Percentiles rank a stretch among this genome's conserved stretches.
Evolutionary conservation across 92 coral and sea anemone species (phyloP).

Genomic region (Plumapathes pennacea): DNA sequence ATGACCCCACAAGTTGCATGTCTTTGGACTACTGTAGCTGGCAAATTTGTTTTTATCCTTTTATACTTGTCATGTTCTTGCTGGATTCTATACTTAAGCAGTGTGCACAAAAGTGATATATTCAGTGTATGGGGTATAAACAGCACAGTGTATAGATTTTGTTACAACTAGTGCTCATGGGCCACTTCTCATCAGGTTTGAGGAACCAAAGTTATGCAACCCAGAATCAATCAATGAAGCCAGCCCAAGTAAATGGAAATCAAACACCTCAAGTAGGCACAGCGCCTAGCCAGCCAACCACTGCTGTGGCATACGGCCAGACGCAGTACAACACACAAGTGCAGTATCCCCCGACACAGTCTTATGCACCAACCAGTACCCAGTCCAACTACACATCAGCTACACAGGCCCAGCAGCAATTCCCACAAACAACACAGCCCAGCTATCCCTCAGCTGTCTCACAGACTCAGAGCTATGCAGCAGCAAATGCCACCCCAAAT

Average conservation of each 20-base stretch:
- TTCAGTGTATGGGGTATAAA: too few relatives aligned
- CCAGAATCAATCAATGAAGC: neutral
- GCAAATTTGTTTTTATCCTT: too few relatives aligned
- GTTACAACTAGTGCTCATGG: neutral
- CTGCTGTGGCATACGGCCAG: constrained; percentile 40
- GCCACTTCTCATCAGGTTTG: neutral
- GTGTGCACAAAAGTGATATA: too few relatives aligned
- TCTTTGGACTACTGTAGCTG: too few relatives aligned
- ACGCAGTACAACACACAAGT: constrained; percentile 41
- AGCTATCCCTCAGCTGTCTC: constrained; percentile 31
- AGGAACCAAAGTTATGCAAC: constrained; percentile 39
- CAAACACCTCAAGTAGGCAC: too few relatives aligned
- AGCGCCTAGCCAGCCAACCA: constrained; percentile 7
- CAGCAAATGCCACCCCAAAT: constrained; percentile 18
- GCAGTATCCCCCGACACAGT: constrained; percentile 12
- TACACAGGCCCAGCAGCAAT: constrained; percentile 27
- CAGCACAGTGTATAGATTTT: neutral
- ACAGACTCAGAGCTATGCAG: constrained; percentile 44
- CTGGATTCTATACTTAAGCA: too few relatives aligned
- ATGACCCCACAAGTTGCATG: too few relatives aligned
- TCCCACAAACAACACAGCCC: constrained; percentile 20
- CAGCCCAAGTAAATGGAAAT: too few relatives aligned
- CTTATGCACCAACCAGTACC: constrained; percentile 36
- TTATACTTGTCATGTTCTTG: too few relatives aligned
- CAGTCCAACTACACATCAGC: constrained; percentile 28